Conservation (phyloP, 2,797 vertebrate species). For the Pipistrellus pipistrellus region DNA sequence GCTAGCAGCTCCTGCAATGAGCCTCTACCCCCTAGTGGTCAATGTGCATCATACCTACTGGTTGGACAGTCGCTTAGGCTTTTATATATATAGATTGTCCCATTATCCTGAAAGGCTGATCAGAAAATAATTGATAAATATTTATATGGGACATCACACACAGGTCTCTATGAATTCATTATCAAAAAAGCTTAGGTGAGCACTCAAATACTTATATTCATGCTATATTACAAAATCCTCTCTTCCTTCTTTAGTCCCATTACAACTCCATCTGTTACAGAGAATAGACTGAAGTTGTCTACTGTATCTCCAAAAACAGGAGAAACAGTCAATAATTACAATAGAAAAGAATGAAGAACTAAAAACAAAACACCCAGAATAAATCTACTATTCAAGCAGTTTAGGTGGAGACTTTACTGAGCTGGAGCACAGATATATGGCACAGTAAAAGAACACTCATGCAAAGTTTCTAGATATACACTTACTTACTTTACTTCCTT, state of each 20-base stretch:
- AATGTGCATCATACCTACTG: too few species aligned
- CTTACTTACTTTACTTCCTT: too few species aligned
- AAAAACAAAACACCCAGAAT: not conserved
- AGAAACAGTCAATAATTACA: constrained; percentile 41
- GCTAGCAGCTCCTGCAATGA: too few species aligned
- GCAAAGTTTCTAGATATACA: not conserved
- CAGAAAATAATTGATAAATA: constrained; percentile 55
- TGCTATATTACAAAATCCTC: constrained; percentile 37
- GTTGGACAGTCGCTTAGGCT: too few species aligned
- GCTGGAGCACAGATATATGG: not conserved
- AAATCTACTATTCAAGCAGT: constrained; percentile 39
- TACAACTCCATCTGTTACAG: not conserved
- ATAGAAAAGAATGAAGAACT: not conserved
- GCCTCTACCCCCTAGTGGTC: too few species aligned
- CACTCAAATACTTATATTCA: constrained; percentile 31
- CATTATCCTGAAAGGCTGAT: constrained; percentile 42
- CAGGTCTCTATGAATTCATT: constrained; percentile 22
- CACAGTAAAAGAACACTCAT: not conserved
- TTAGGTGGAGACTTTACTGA: constrained; percentile 41
- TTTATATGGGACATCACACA: constrained; percentile 48
- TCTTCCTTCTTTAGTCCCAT: not conserved
- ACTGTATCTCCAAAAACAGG: constrained; percentile 20
- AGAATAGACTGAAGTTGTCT: constrained; percentile 26
- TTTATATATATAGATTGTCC: not conserved
- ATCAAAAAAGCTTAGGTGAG: constrained; percentile 8